A percentile compares a stretch with the other conserved stretches of the same genome.
These are phyloP conservation scores for Archivesica marissinica DNA, from an alignment of 1,140 invertebrate genomes.

Conservation along the genomic window DNA sequence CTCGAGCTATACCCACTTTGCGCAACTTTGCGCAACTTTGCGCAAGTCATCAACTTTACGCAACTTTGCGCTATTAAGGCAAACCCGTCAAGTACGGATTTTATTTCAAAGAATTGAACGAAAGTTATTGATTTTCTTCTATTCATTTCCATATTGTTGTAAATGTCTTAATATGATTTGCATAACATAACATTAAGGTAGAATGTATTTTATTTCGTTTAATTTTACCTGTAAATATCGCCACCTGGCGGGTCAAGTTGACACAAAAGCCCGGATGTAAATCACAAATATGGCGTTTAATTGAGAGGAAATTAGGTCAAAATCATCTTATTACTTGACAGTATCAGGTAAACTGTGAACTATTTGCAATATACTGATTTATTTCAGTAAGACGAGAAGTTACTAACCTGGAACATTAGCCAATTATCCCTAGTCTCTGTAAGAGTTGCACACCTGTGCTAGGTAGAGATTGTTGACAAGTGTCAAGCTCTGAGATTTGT, in stretches of 20 bases:
- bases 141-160: no score
- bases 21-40: no score
- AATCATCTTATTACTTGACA: conserved; percentile 12
- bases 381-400: not conserved
- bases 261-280: conserved; percentile 55
- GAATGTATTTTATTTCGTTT: conserved; percentile 18
- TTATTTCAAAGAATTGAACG: no score
- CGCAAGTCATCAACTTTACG: no score
- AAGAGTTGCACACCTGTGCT: conserved; percentile 16
- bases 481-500: not conserved
- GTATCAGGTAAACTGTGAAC: conserved; percentile 27
- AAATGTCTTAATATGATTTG: no score
- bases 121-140: no score
- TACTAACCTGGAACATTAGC: not conserved
- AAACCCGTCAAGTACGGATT: no score
- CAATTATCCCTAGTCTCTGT: not conserved
- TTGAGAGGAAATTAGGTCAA: conserved; percentile 64
- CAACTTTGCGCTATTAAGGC: no score
- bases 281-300: conserved; percentile 61
- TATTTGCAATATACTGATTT: not conserved
- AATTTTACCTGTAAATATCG: conserved; percentile 46
- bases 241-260: conserved; percentile 48
- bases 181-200: no score
- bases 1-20: no score
- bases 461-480: not conserved